Conservation (phyloP, 2,113 vertebrate species). For the Phylloscopus trochilus region DNA sequence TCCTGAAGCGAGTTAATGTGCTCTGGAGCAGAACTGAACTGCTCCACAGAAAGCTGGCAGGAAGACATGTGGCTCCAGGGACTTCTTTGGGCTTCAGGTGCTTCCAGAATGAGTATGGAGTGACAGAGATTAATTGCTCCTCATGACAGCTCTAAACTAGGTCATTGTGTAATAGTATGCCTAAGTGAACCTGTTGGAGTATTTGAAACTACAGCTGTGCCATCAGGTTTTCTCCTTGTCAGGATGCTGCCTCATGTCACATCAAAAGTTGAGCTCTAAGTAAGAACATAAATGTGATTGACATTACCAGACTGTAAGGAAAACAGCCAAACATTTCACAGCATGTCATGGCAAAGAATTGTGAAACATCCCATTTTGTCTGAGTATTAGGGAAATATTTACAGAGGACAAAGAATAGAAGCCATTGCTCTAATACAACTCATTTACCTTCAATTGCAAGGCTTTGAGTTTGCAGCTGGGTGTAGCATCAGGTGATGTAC, state of each 20-base stretch:
- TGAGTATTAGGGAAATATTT: background rate
- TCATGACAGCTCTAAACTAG: background rate
- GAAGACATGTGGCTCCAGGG: background rate
- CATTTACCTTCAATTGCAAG: background rate
- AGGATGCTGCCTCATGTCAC: background rate
- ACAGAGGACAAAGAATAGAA: background rate
- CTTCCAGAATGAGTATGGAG: conserved; percentile 18
- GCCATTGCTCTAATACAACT: background rate
- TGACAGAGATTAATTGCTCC: conserved; percentile 44
- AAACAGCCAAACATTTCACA: background rate
- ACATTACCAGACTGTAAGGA: background rate
- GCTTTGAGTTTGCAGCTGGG: background rate
- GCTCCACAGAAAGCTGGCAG: background rate
- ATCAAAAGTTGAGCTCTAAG: background rate
- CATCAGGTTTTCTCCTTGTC: background rate
- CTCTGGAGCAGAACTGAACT: background rate
- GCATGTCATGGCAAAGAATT: background rate
- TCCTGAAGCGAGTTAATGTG: background rate
- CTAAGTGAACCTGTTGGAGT: background rate
- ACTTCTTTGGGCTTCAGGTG: background rate
- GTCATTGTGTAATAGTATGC: background rate
- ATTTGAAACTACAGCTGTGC: conserved; percentile 9
- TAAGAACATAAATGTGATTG: background rate
- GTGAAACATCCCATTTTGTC: background rate
- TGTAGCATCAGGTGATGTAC: background rate